Percentiles rank a stretch among this genome's conserved stretches.
Evolutionary conservation across 2,797 vertebrate species (phyloP).

Genomic region (Gymnothorax reevesii): DNA sequence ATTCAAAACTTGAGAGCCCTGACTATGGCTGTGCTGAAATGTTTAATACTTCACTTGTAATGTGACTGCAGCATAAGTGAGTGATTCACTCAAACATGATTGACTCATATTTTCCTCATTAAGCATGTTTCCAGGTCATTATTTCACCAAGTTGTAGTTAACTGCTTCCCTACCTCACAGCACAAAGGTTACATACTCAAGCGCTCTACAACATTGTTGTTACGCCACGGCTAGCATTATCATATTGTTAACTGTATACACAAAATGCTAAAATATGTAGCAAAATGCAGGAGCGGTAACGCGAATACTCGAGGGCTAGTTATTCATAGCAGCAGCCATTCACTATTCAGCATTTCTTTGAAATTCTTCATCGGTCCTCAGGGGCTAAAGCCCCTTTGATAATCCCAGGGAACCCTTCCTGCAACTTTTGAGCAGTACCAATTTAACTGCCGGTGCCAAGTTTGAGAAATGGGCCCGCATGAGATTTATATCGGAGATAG

Average conservation of each 20-base stretch:
- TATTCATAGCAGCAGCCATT: neutral
- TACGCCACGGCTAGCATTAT: neutral
- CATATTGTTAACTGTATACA: neutral
- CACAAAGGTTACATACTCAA: neutral
- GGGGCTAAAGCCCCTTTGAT: neutral
- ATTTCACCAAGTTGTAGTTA: neutral
- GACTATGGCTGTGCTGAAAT: neutral
- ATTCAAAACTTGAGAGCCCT: no score
- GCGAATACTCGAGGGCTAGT: neutral
- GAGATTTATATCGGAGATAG: slow-evolving; percentile 5
- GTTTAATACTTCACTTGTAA: no score
- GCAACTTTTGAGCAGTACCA: neutral
- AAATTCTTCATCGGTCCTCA: neutral
- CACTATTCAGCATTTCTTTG: neutral
- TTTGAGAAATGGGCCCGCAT: slow-evolving; percentile 15
- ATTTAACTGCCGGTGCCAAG: neutral
- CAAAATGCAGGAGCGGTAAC: neutral
- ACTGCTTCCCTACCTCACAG: neutral
- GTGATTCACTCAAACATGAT: neutral
- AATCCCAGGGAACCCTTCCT: neutral
- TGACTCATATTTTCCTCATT: neutral
- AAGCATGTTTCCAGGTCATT: slow-evolving; percentile 7
- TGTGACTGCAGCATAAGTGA: neutral
- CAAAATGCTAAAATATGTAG: neutral
- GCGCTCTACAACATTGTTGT: neutral